Evolutionary conservation across 2,888 invertebrate species (phyloP), one percentile per base, ranked within the genome.

Genomic region (Sesamia inferens): DNA sequence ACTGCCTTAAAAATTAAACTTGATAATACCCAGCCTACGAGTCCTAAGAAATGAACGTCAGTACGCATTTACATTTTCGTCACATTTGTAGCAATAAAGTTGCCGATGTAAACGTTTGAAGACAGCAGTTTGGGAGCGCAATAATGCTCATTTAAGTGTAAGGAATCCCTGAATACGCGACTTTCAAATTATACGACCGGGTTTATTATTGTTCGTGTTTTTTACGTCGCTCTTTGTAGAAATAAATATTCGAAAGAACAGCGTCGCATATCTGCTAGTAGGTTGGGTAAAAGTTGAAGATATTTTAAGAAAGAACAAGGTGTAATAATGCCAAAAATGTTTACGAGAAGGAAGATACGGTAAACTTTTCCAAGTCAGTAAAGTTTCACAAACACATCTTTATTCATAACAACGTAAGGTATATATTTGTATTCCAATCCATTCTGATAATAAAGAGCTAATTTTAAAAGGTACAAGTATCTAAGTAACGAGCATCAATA

Each of bases 11-110:
- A 81, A 75, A 87, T 87, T 88, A 88, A 84, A 90, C 85, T 90
- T 82, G 85, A 86, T 88, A 89, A 88, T 90, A 89, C 86, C 89
- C 88, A 78, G 84, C 81, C 71, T 81, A 88, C 89, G 88, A 84
- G 88, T 88, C 85, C 87, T 88, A 88, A 78, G 82, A 87, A 89
- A 88, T 85, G 85, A 86, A 85, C 79, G 86, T 87, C 88, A 90
- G 88, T 86, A 76, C 81, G 83, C 88, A 91, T 92, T 93, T 91
- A 92, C 92, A 93, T 93, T 92, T 93, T 90, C 90, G 92, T 91
- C 92, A 92, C 92, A 93, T 93, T 93, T 91, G 91, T 90, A 90
- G 90, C 90, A 89, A 92, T 93, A 94, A 93, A 94, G 89, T 88
- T 90, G 89, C 85, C 88, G 85, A 90, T 92, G 91, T 93, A 91